A percentile compares a stretch with the other conserved stretches of the same genome.
These are phyloP conservation scores for Sander vitreus DNA, from an alignment of 2,113 vertebrate genomes.

Conservation along the genomic window DNA sequence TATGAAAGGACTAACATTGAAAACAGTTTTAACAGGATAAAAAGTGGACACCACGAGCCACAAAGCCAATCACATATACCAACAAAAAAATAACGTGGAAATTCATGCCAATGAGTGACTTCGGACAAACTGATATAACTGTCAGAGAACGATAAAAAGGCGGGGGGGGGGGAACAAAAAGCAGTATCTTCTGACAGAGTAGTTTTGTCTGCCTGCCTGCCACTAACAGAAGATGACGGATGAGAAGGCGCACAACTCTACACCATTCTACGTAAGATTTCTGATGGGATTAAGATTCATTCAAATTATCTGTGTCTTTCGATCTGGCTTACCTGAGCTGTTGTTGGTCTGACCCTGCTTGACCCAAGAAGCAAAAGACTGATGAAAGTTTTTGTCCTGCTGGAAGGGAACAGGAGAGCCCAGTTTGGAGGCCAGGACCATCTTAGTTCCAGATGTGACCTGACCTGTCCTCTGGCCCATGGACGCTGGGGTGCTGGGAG, in stretches of 20 bases:
- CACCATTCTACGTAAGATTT: not conserved
- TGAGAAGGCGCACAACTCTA: not conserved
- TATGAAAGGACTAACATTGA: not conserved
- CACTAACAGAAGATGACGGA: constrained; percentile 48
- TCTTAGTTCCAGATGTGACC: constrained; percentile 91
- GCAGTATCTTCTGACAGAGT: not conserved
- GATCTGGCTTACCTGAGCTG: constrained; percentile 84
- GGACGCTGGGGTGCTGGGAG: constrained; percentile 80
- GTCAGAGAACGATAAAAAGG: not conserved
- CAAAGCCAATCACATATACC: constrained; percentile 7
- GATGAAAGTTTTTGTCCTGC: constrained; percentile 98
- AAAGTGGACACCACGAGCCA: constrained; percentile 74
- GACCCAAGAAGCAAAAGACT: constrained; percentile 98
- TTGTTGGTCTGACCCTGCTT: constrained; percentile 93
- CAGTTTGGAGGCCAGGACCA: constrained; percentile 94
- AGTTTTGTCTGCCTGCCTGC: not conserved
- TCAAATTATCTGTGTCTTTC: not conserved
- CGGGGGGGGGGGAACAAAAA: not conserved
- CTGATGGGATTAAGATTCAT: constrained; percentile 1
- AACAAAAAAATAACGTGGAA: constrained; percentile 1
- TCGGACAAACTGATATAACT: not conserved
- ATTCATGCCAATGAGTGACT: not conserved
- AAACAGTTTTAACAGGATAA: not conserved
- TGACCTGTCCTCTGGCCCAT: constrained; percentile 88
- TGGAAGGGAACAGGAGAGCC: constrained; percentile 95